Evolutionary conservation across 23 tunicate genomes (phyloP).

Genomic region (Trididemnum clinides): DNA sequence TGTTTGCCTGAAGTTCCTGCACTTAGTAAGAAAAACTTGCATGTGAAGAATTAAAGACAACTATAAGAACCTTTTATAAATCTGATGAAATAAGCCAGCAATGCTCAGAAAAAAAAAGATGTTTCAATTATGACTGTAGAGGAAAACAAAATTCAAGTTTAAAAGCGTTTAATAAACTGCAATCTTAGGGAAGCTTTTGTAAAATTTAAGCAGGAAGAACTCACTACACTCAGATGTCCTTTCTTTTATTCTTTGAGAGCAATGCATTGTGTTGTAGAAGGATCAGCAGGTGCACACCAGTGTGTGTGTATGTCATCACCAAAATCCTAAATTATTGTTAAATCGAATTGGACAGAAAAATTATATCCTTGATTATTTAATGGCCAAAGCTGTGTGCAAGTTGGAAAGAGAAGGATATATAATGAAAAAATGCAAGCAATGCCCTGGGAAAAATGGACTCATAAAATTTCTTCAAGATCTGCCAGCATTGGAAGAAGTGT

Average conservation of each 20-base stretch:
- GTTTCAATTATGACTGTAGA: not conserved
- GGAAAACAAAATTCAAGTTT: not conserved
- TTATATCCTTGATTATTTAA: not conserved
- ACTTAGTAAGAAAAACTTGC: not conserved
- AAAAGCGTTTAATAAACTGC: not conserved
- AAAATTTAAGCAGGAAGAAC: not conserved
- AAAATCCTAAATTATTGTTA: slow-evolving; percentile 13
- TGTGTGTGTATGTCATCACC: slow-evolving; percentile 1
- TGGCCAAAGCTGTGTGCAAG: not conserved
- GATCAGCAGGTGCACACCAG: slow-evolving; percentile 8
- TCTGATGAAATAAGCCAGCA: not conserved
- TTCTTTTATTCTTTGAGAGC: not conserved
- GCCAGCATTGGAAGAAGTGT: not conserved
- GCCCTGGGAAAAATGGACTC: not conserved
- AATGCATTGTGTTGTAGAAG: slow-evolving; percentile 14
- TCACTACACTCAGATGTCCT: not conserved
- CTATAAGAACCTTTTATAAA: not conserved
- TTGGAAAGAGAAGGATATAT: not conserved
- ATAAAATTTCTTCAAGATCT: not conserved
- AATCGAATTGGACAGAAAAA: not conserved
- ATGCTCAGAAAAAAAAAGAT: not conserved
- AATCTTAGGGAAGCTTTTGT: not conserved
- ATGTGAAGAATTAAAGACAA: not conserved
- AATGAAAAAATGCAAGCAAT: not conserved
- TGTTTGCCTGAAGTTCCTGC: not conserved